phyloP scores from a whole-genome alignment of 2,113 vertebrate species.

The Aldabrachelys gigantea region DNA sequence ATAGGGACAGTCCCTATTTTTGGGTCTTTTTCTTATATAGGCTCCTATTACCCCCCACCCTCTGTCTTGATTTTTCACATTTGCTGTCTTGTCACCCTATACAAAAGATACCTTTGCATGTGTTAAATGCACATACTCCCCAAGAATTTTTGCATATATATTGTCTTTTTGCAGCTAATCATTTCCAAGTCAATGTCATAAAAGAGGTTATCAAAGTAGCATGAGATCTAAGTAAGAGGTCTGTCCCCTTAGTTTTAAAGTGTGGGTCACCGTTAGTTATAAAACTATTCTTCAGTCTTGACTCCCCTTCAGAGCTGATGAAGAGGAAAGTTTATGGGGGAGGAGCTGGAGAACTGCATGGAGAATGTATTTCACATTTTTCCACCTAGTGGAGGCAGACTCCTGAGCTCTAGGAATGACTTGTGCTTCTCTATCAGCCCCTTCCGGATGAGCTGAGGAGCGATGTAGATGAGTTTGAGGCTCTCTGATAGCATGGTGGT shows the following conservation, averaged over 20 bases:
- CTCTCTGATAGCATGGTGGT: background rate
- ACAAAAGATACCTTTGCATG: background rate
- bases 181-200: background rate
- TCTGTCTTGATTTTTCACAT: too few relatives aligned
- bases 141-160: background rate
- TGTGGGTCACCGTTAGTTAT: background rate
- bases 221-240: background rate
- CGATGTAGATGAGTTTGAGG: background rate
- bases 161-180: background rate
- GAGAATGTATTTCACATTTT: background rate
- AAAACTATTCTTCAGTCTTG: background rate
- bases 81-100: too few relatives aligned
- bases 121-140: background rate
- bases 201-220: background rate
- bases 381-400: background rate
- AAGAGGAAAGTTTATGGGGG: background rate
- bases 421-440: background rate
- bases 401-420: background rate
- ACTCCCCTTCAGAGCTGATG: background rate
- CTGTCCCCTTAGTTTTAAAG: background rate
- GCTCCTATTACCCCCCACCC: too few relatives aligned
- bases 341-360: background rate
- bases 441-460: background rate
- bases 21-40: too few relatives aligned
- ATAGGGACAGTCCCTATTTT: too few relatives aligned